A percentile compares a stretch with the other conserved stretches of the same genome.
phyloP scores from a whole-genome alignment of 2,888 invertebrate species.

The Dermolepida albohirtum region DNA sequence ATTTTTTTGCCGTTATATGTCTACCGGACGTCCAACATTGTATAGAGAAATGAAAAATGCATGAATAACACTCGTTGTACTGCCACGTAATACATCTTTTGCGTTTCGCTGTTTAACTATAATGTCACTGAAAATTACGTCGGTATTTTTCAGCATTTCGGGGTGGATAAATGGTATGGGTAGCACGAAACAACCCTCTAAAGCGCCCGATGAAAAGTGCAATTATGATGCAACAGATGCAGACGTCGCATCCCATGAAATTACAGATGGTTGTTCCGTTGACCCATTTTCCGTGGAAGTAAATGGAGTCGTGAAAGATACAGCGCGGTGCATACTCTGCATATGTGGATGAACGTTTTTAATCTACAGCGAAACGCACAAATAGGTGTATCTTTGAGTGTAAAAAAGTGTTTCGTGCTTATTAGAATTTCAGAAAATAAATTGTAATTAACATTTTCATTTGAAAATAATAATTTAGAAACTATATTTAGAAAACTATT shows the following conservation, averaged over 20 bases:
- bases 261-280: constrained; percentile 16
- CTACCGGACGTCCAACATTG: no score
- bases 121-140: constrained; percentile 1
- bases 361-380: no score
- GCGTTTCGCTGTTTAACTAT: background rate
- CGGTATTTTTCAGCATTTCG: constrained; percentile 8
- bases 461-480: no score
- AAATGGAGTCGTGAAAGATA: no score
- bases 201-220: constrained; percentile 23
- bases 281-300: constrained; percentile 1
- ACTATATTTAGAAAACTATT: no score
- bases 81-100: constrained; percentile 12
- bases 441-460: no score
- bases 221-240: constrained; percentile 31
- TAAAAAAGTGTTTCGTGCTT: no score
- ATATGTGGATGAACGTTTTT: no score
- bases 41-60: background rate
- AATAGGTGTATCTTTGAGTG: no score
- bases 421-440: no score
- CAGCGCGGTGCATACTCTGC: no score
- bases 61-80: constrained; percentile 9
- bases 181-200: background rate
- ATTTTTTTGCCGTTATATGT: no score
- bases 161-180: background rate
- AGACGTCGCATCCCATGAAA: background rate